phyloP scores from a whole-genome alignment of 2,888 invertebrate genomes.

The Erebia aethiops region DNA sequence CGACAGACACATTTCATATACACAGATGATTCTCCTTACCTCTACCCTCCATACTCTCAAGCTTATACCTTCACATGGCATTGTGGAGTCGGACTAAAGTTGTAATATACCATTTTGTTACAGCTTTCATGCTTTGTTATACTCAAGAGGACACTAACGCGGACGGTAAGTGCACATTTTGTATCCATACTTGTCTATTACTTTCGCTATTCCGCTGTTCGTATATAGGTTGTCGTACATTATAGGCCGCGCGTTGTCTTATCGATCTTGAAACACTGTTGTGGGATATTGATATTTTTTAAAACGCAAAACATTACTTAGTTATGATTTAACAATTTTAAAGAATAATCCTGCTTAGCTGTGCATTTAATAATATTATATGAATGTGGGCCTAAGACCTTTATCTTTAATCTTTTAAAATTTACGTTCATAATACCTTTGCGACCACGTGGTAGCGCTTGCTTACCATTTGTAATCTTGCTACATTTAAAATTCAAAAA shows the following conservation, averaged over 20 bases:
- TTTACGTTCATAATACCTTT: too few relatives aligned
- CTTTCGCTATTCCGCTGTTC: slow-evolving; percentile 69
- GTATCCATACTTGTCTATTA: slow-evolving; percentile 48
- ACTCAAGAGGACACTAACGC: slow-evolving; percentile 95
- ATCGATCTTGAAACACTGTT: slow-evolving; percentile 39
- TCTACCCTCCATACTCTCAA: too few relatives aligned
- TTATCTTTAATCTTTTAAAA: too few relatives aligned
- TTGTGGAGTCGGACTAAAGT: slow-evolving; percentile 24
- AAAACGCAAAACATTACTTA: background rate
- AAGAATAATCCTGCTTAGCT: too few relatives aligned
- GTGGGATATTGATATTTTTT: background rate
- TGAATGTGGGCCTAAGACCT: too few relatives aligned
- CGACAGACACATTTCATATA: too few relatives aligned
- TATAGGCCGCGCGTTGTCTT: slow-evolving; percentile 44
- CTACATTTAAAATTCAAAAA: too few relatives aligned
- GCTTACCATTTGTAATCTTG: too few relatives aligned
- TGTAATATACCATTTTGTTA: slow-evolving; percentile 82
- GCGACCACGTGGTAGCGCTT: too few relatives aligned
- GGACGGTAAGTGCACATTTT: slow-evolving; percentile 88
- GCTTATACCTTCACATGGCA: slow-evolving; percentile 15
- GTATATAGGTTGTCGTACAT: slow-evolving; percentile 60
- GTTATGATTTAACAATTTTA: too few relatives aligned
- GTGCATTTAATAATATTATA: too few relatives aligned
- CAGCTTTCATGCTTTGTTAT: slow-evolving; percentile 97
- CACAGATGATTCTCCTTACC: too few relatives aligned